Percentiles rank a stretch among this genome's conserved stretches.
Conservation (phyloP, 30 jellyfish, hydroid and myxozoan species). For the Turritopsis rubra region DNA sequence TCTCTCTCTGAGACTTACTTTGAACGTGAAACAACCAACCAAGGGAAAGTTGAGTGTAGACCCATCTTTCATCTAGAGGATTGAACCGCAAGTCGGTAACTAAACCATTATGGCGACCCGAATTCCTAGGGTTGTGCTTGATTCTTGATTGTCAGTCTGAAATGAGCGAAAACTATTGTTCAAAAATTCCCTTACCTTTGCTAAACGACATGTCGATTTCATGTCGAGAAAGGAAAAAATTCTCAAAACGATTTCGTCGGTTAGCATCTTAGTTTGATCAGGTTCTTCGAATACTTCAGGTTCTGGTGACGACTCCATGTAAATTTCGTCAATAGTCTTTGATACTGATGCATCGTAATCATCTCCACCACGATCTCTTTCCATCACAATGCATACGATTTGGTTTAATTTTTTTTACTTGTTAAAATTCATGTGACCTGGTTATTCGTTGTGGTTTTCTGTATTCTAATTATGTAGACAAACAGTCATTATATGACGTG, state of each 20-base stretch:
- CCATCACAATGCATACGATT: not conserved
- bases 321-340: not conserved
- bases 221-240: constrained; percentile 50
- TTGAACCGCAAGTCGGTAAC: no score
- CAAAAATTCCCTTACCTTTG: not conserved
- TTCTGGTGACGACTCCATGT: constrained; percentile 17
- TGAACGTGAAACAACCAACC: no score
- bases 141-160: no score
- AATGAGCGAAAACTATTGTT: no score
- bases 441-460: not conserved
- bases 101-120: no score
- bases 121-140: no score
- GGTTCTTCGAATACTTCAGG: constrained; percentile 10
- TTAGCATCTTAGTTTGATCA: constrained; percentile 4
- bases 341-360: not conserved
- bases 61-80: no score
- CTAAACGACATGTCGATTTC: constrained; percentile 34
- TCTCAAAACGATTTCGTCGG: constrained; percentile 64
- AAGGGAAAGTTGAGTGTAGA: no score
- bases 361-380: not conserved
- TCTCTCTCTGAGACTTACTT: no score
- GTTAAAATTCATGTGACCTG: not conserved
- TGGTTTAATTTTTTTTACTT: no score
- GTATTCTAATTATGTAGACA: not conserved
- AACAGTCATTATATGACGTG: not conserved